Conservation (phyloP, 1,140 invertebrate species). For the Heliconius congener region DNA sequence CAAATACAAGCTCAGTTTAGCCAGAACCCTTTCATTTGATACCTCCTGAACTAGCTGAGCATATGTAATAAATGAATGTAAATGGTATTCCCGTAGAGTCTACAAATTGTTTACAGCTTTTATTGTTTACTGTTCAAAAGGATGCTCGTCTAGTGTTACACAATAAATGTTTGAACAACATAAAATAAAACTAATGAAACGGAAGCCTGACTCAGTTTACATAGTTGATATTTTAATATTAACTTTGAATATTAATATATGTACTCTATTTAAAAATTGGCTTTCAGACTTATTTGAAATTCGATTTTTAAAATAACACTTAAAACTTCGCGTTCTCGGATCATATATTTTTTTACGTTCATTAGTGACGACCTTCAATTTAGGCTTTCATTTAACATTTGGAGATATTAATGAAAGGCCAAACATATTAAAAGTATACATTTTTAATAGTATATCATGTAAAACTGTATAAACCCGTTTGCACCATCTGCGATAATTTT, state of each 20-base stretch:
- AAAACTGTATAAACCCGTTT: not conserved
- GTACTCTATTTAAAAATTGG: not conserved
- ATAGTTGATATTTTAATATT: not conserved
- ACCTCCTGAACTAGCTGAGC: not conserved
- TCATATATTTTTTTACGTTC: not conserved
- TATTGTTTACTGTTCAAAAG: constrained; percentile 19
- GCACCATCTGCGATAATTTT: not conserved
- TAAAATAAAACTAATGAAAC: constrained; percentile 16
- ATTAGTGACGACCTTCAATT: not conserved
- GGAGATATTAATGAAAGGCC: not conserved
- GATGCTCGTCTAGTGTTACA: constrained; percentile 41
- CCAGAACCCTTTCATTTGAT: not conserved
- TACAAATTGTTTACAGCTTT: constrained; percentile 26
- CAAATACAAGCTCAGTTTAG: too few relatives aligned
- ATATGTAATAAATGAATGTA: not conserved
- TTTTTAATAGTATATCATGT: too few relatives aligned
- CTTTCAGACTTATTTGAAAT: too few relatives aligned
- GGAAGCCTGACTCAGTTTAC: constrained; percentile 2
- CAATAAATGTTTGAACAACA: constrained; percentile 31
- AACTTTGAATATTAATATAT: not conserved
- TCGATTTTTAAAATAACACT: not conserved
- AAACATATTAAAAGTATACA: too few relatives aligned
- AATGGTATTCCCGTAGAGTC: not conserved
- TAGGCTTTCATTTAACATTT: not conserved
- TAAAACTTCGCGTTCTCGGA: not conserved